Conservation (phyloP, 2,113 vertebrate species). For the Pimephales promelas region DNA sequence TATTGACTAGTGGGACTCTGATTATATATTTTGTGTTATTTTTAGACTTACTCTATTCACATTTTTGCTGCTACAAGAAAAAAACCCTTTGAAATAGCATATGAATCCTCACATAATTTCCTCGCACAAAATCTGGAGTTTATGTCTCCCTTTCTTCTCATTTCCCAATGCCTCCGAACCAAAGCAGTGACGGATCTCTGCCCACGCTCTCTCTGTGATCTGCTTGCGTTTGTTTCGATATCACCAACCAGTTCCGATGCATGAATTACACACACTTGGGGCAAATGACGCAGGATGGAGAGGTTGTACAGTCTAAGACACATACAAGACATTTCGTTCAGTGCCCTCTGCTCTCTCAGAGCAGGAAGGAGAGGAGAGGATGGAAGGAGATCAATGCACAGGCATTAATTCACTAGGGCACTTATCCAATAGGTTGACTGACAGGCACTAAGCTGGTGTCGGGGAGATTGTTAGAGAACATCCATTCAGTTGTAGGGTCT, state of each 20-base stretch:
- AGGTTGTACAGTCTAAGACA: neutral
- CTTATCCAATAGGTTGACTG: conserved; percentile 49
- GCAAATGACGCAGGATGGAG: conserved; percentile 3
- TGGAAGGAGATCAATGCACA: conserved; percentile 39
- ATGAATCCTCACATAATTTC: neutral
- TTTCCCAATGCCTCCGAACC: conserved; percentile 6
- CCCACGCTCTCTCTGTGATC: conserved; percentile 7
- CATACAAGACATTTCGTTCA: neutral
- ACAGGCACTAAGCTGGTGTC: conserved; percentile 48
- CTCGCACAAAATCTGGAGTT: no score
- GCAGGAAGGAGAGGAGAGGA: neutral
- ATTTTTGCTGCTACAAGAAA: neutral
- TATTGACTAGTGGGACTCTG: no score
- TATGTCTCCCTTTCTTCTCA: neutral
- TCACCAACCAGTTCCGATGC: neutral
- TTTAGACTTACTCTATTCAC: neutral
- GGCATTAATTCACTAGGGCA: conserved; percentile 47
- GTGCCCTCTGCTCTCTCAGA: conserved; percentile 19
- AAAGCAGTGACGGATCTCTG: conserved; percentile 5
- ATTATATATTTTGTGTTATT: neutral
- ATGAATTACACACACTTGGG: neutral
- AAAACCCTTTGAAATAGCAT: neutral
- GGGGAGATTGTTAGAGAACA: conserved; percentile 43
- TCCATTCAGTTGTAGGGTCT: conserved; percentile 34
- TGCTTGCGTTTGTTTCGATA: neutral